Conservation (phyloP, 2,888 invertebrate genomes). For the Dastarcus helophoroides region DNA sequence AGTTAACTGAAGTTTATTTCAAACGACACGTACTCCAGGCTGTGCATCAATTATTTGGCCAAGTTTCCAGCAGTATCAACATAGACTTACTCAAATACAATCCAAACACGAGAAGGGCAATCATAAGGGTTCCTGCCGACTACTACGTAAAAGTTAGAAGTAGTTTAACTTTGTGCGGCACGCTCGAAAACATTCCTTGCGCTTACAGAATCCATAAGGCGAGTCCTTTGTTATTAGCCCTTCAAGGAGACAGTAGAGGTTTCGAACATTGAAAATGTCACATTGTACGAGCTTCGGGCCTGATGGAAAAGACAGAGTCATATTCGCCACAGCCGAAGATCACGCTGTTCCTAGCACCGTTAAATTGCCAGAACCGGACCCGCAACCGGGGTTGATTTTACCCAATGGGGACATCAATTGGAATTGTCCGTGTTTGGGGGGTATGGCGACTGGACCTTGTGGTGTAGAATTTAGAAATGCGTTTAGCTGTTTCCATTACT, state of each 20-base stretch:
- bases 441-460: slow-evolving; percentile 96
- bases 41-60: slow-evolving; percentile 45
- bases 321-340: slow-evolving; percentile 72
- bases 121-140: slow-evolving; percentile 43
- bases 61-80: slow-evolving; percentile 41
- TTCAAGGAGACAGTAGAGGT: slow-evolving; percentile 33
- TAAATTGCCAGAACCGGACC: slow-evolving; percentile 57
- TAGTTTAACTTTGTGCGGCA: slow-evolving; percentile 43
- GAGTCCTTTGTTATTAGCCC: slow-evolving; percentile 35
- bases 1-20: slow-evolving; percentile 41
- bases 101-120: slow-evolving; percentile 34
- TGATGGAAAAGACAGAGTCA: slow-evolving; percentile 75
- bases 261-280: slow-evolving; percentile 24
- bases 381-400: slow-evolving; percentile 69
- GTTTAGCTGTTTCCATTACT: slow-evolving; percentile 91
- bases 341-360: slow-evolving; percentile 62
- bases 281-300: slow-evolving; percentile 39
- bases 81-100: slow-evolving; percentile 50
- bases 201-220: slow-evolving; percentile 44
- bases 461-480: slow-evolving; percentile 87
- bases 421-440: slow-evolving; percentile 93
- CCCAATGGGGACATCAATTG: slow-evolving; percentile 88
- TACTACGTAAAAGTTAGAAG: slow-evolving; percentile 46
- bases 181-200: slow-evolving; percentile 39
- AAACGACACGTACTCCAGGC: slow-evolving; percentile 46